Evolutionary conservation across 1,140 invertebrate species (phyloP).

Genomic region (Sinonovacula constricta): DNA sequence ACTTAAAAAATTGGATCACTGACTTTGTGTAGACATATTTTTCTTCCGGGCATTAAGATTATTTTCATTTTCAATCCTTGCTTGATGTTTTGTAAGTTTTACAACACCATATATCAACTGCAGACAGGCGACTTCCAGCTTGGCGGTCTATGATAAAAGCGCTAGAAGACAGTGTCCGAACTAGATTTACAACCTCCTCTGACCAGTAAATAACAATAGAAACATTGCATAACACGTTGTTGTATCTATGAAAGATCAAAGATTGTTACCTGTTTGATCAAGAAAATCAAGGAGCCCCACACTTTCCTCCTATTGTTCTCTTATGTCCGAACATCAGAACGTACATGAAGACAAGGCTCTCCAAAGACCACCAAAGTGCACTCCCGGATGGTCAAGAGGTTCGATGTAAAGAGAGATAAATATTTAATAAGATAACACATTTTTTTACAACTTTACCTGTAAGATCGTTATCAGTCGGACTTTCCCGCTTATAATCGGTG

Average conservation of each 20-base stretch:
- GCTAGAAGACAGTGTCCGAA: neutral
- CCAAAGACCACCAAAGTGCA: too few relatives aligned
- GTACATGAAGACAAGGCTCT: too few relatives aligned
- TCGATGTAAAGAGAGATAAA: too few relatives aligned
- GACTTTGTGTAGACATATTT: too few relatives aligned
- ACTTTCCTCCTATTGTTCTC: conserved; percentile 35
- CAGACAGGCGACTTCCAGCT: conserved; percentile 9
- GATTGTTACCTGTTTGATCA: conserved; percentile 49
- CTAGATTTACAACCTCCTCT: neutral
- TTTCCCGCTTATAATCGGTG: conserved; percentile 3
- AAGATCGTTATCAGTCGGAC: conserved; percentile 39
- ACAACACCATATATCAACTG: conserved; percentile 42
- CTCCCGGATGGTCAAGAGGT: too few relatives aligned
- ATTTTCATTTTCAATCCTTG: too few relatives aligned
- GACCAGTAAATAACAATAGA: neutral
- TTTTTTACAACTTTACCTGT: too few relatives aligned
- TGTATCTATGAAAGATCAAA: conserved; percentile 42
- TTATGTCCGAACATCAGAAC: conserved; percentile 32
- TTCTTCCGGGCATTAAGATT: too few relatives aligned
- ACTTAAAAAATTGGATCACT: too few relatives aligned
- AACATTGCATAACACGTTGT: conserved; percentile 30
- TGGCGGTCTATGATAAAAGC: conserved; percentile 27
- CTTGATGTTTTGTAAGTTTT: conserved; percentile 45
- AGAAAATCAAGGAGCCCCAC: conserved; percentile 31
- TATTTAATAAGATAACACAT: too few relatives aligned